Evolutionary conservation across 2,888 invertebrate genomes (phyloP).

Genomic region (Nemapogon koenigi): DNA sequence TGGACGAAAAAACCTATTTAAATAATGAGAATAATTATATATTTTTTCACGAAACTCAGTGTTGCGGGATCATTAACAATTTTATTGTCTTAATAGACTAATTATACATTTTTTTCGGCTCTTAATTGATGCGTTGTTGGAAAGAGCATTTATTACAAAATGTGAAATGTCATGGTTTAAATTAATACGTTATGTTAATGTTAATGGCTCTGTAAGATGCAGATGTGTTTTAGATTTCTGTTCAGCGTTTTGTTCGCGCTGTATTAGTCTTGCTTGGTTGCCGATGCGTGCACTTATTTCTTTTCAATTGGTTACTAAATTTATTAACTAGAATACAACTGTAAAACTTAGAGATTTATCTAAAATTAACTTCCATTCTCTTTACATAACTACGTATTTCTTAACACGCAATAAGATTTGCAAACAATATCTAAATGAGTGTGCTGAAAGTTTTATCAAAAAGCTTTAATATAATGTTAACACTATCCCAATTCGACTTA

Average conservation of each 20-base stretch:
- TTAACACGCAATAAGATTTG: no score
- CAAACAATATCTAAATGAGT: no score
- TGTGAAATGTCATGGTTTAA: constrained; percentile 64
- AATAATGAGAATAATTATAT: constrained; percentile 64
- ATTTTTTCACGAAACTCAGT: constrained; percentile 58
- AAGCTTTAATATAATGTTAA: no score
- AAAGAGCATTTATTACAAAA: constrained; percentile 61
- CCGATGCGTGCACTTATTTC: constrained; percentile 1
- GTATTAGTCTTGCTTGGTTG: constrained; percentile 48
- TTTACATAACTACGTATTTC: no score
- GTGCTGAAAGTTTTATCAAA: no score
- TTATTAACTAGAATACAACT: no score
- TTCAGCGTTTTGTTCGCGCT: constrained; percentile 52
- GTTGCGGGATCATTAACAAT: constrained; percentile 63
- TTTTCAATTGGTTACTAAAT: no score
- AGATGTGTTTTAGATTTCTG: constrained; percentile 42
- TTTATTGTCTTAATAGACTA: constrained; percentile 65
- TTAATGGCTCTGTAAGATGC: constrained; percentile 51
- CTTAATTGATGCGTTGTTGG: constrained; percentile 59
- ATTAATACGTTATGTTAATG: constrained; percentile 62
- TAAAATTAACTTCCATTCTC: no score
- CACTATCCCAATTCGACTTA: no score
- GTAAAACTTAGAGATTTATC: no score
- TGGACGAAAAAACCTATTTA: constrained; percentile 58
- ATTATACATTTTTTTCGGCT: constrained; percentile 63